phyloP scores from a whole-genome alignment of 2,797 vertebrate species.

The Chaenodraco wilsoni region DNA sequence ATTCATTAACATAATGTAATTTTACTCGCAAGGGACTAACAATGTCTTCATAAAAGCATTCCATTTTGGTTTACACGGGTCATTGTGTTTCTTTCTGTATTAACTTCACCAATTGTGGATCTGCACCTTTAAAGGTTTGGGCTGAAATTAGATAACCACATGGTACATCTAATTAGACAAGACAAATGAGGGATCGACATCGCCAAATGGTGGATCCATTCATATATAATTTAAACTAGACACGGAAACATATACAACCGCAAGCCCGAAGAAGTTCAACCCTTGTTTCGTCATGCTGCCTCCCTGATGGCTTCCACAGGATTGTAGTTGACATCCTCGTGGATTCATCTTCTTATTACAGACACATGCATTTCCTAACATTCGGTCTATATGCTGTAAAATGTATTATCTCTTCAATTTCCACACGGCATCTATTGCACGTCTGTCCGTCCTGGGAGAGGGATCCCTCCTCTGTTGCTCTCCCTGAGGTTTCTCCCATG shows the following conservation, averaged over 20 bases:
- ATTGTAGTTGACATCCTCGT: no score
- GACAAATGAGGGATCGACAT: not conserved
- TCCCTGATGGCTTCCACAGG: no score
- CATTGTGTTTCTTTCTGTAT: not conserved
- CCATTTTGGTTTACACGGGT: not conserved
- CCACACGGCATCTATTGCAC: no score
- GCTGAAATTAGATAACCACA: not conserved
- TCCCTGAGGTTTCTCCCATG: no score
- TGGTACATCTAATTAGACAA: not conserved
- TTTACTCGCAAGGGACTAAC: not conserved
- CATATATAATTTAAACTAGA: not conserved
- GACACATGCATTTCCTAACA: no score
- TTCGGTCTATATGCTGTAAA: no score
- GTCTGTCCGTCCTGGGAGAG: no score
- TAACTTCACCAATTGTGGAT: no score
- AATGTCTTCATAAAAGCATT: not conserved
- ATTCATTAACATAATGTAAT: not conserved
- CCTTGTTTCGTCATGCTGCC: not conserved
- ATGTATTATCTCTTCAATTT: no score
- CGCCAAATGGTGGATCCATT: slow-evolving; percentile 4
- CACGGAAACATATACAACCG: not conserved
- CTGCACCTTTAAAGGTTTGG: not conserved
- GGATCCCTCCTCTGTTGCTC: no score
- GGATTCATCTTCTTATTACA: no score
- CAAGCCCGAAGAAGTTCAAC: not conserved